Evolutionary conservation across 2,888 invertebrate species (phyloP).

Genomic region (Stenodera caucasica): DNA sequence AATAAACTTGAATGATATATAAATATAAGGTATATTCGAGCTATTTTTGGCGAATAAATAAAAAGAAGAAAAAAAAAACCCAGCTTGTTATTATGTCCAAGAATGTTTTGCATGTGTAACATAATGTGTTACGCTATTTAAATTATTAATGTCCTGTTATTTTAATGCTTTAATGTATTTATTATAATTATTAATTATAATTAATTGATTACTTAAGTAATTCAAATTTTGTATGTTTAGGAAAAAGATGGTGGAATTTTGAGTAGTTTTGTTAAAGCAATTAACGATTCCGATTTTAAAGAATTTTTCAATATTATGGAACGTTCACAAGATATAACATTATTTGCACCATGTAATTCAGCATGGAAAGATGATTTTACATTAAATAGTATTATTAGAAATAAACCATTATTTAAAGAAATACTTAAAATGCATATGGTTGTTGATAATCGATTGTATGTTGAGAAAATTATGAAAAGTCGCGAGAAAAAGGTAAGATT

Average conservation of each 20-base stretch:
- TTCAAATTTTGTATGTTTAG: slow-evolving; percentile 49
- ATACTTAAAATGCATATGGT: slow-evolving; percentile 83
- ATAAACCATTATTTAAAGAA: slow-evolving; percentile 72
- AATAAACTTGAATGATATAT: not conserved
- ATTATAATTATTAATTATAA: too few species aligned
- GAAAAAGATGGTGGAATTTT: slow-evolving; percentile 75
- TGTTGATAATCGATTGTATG: slow-evolving; percentile 68
- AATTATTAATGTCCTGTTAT: too few species aligned
- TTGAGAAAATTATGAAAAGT: slow-evolving; percentile 68
- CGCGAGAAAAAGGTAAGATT: slow-evolving; percentile 37
- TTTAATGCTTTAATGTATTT: too few species aligned
- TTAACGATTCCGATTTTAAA: slow-evolving; percentile 71
- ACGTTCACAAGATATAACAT: slow-evolving; percentile 72
- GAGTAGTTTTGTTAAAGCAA: slow-evolving; percentile 79
- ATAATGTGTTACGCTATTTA: too few species aligned
- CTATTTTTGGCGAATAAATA: too few species aligned
- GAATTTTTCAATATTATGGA: slow-evolving; percentile 74
- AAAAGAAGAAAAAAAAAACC: too few species aligned
- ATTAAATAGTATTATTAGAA: slow-evolving; percentile 70
- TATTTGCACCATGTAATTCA: slow-evolving; percentile 88
- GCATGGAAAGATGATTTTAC: slow-evolving; percentile 74
- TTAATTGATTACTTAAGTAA: not conserved
- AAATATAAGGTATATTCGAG: too few species aligned
- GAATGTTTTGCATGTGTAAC: too few species aligned
- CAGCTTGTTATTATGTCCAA: too few species aligned